Percentiles rank a stretch among this genome's conserved stretches.
Conservation (phyloP, 2,797 vertebrate species). For the Oreochromis grahami region DNA sequence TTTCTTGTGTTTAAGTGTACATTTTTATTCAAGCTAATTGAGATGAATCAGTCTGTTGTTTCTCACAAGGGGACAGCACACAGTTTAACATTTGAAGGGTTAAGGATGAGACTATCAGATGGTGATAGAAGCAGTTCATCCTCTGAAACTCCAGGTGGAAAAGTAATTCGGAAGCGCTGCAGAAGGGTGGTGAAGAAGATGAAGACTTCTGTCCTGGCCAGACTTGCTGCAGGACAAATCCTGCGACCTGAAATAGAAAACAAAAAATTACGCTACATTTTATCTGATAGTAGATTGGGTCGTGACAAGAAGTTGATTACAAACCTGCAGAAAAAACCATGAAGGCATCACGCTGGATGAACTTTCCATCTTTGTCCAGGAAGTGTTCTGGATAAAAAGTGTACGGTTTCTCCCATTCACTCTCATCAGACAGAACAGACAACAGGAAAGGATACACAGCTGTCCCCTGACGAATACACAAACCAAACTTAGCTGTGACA, state of each 20-base stretch:
- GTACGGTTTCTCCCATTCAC: conserved; percentile 58
- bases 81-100: neutral
- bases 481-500: neutral
- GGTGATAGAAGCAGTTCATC: neutral
- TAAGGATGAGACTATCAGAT: accelerated
- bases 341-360: conserved; percentile 65
- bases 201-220: conserved; percentile 22
- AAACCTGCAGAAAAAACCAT: conserved; percentile 73
- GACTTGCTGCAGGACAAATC: neutral
- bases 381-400: conserved; percentile 67
- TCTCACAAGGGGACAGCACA: neutral
- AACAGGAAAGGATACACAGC: conserved; percentile 51
- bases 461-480: conserved; percentile 51
- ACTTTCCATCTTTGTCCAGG: conserved; percentile 60
- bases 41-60: no score
- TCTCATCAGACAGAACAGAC: conserved; percentile 58
- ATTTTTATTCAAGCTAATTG: neutral
- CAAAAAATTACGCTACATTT: accelerated
- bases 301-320: neutral
- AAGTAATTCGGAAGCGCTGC: neutral
- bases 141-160: neutral
- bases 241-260: neutral
- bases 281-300: neutral
- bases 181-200: conserved; percentile 1
- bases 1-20: neutral